phyloP scores from a whole-genome alignment of 2,113 vertebrate species.

The Amia ocellicauda region DNA sequence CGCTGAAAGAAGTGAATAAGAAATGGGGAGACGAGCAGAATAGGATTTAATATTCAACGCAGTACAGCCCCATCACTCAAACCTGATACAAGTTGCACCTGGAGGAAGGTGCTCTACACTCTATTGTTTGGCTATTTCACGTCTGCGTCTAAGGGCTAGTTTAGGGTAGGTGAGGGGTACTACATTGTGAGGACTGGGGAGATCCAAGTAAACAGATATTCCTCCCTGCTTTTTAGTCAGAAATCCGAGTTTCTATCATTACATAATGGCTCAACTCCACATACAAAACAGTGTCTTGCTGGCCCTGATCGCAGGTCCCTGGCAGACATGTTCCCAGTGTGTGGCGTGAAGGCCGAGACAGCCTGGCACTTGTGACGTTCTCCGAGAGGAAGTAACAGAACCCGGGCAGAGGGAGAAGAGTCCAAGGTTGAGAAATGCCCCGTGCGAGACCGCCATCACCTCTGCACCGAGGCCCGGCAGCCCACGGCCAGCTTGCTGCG shows the following conservation, averaged over 20 bases:
- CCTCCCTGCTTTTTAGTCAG: no score
- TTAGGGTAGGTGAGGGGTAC: no score
- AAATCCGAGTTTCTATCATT: not conserved
- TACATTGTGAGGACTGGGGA: no score
- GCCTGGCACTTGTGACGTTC: conserved; percentile 36
- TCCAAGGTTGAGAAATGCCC: conserved; percentile 2
- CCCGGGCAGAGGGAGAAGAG: not conserved
- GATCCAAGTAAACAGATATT: no score
- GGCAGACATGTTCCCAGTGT: not conserved
- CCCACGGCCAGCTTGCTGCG: conserved; percentile 71
- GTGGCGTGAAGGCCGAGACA: conserved; percentile 17
- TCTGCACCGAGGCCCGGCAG: conserved; percentile 77
- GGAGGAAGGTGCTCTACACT: no score
- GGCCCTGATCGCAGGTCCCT: conserved; percentile 2
- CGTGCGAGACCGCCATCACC: conserved; percentile 71
- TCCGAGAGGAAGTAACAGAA: conserved; percentile 7
- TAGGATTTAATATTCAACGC: no score
- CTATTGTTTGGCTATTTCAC: no score
- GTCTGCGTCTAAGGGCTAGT: no score
- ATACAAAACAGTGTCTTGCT: conserved; percentile 15
- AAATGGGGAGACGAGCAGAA: no score
- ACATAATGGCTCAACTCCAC: conserved; percentile 3
- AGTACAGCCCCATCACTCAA: no score
- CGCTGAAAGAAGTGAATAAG: no score
- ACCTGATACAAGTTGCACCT: no score